Evolutionary conservation across 1,140 invertebrate genomes (phyloP).

Genomic region (Caenorhabditis tropicalis): DNA sequence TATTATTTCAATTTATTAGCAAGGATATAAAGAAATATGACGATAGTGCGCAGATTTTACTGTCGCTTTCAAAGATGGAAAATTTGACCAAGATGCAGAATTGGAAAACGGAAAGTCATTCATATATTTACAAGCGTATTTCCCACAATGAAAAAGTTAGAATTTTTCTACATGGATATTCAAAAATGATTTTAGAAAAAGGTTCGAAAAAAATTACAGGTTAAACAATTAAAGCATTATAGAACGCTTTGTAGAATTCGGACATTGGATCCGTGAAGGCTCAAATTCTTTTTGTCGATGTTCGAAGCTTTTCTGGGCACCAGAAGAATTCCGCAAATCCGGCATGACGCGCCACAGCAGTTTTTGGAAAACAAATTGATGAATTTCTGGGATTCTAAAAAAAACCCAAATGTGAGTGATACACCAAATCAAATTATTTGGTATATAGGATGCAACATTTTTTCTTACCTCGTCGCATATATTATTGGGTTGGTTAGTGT

Average conservation of each 20-base stretch:
- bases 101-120: no score
- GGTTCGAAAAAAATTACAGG: no score
- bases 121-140: no score
- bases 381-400: slow-evolving; percentile 48
- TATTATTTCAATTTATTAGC: no score
- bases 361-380: slow-evolving; percentile 50
- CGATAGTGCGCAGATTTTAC: no score
- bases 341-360: slow-evolving; percentile 12
- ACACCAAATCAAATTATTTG: not conserved
- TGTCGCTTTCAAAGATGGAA: no score
- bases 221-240: slow-evolving; percentile 22
- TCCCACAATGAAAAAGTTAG: no score
- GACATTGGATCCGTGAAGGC: not conserved
- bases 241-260: not conserved
- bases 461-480: slow-evolving; percentile 51
- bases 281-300: not conserved
- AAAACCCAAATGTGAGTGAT: not conserved
- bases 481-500: slow-evolving; percentile 54
- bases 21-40: no score
- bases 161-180: no score
- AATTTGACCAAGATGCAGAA: no score
- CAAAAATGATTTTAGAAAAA: not conserved
- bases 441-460: not conserved
- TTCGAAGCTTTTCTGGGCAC: not conserved
- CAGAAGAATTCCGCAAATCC: not conserved